Conservation (phyloP, 2,113 vertebrate species). For the Cyanoderma ruficeps region DNA sequence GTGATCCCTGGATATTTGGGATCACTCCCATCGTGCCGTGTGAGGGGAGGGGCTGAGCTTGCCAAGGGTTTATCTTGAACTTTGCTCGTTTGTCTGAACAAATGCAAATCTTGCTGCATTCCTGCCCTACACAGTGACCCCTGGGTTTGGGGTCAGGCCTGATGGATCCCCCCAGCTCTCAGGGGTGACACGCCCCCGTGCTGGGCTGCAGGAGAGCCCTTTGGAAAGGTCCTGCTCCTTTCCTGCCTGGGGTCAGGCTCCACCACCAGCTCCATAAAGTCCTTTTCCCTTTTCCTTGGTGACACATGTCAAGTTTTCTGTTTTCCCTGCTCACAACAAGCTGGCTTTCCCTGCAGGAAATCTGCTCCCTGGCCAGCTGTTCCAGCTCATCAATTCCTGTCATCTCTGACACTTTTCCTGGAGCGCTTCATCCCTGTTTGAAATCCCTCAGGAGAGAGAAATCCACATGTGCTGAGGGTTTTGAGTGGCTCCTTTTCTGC, state of each 20-base stretch:
- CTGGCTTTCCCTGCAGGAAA: not conserved
- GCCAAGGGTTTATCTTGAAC: not conserved
- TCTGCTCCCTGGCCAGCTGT: not conserved
- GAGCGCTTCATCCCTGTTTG: not conserved
- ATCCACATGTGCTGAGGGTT: not conserved
- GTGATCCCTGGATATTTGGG: not conserved
- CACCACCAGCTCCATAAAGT: not conserved
- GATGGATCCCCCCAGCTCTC: not conserved
- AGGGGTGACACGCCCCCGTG: not conserved
- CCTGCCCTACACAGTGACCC: not conserved
- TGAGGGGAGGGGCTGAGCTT: not conserved
- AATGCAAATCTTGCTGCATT: not conserved
- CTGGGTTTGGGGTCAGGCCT: not conserved
- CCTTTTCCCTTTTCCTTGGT: not conserved
- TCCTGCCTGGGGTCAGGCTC: not conserved
- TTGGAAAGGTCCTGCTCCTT: not conserved
- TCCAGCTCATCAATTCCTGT: slow-evolving; percentile 6
- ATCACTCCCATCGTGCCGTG: not conserved
- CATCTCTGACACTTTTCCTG: not conserved
- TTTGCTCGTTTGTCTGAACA: not conserved
- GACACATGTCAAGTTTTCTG: not conserved
- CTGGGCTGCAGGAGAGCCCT: not conserved
- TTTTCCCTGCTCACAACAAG: not conserved
- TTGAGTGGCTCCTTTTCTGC: not conserved
- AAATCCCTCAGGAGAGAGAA: not conserved